Conservation (phyloP, 2,797 vertebrate genomes). For the Eidolon dupreanum region DNA sequence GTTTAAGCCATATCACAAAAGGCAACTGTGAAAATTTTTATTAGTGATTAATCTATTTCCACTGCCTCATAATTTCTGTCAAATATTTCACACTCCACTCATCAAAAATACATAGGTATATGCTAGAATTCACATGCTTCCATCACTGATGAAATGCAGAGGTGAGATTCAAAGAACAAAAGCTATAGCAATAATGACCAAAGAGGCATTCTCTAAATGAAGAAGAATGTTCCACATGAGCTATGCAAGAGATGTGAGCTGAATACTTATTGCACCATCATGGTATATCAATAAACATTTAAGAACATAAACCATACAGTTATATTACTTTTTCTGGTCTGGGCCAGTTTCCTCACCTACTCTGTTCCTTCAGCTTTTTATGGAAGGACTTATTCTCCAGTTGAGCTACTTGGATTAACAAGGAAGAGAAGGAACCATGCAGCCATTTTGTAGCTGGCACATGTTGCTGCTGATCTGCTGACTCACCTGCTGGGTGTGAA, state of each 20-base stretch:
- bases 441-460: not conserved
- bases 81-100: not conserved
- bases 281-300: not conserved
- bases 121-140: not conserved
- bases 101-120: not conserved
- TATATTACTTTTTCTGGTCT: not conserved
- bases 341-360: not conserved
- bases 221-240: not conserved
- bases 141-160: not conserved
- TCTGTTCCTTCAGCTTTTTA: not conserved
- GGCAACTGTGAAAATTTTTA: not conserved
- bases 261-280: not conserved
- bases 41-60: not conserved
- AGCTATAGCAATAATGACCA: slow-evolving; percentile 2
- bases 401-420: not conserved
- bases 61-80: slow-evolving; percentile 30
- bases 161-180: slow-evolving; percentile 53
- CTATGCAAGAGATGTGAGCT: not conserved
- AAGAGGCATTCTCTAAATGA: not conserved
- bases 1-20: slow-evolving; percentile 55
- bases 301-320: not conserved
- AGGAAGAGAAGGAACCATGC: not conserved
- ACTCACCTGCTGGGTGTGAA: not conserved
- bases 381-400: not conserved
- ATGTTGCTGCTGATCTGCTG: not conserved